These are phyloP conservation scores for Sarcophaga bullata DNA, from an alignment of 1,140 invertebrate species.

Conservation along the genomic window DNA sequence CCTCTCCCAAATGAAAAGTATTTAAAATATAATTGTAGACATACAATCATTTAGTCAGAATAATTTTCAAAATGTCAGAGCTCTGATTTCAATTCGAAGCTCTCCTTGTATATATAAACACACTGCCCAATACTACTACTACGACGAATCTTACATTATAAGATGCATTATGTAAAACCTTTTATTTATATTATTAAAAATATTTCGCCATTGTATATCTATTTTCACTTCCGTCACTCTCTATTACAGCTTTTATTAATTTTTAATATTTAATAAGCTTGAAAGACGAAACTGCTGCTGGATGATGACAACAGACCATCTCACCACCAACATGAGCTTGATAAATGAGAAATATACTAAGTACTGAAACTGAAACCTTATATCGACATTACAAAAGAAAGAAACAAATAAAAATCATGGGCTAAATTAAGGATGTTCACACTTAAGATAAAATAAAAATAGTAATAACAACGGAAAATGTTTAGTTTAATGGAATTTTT, in stretches of 20 bases:
- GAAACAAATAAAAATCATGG: neutral
- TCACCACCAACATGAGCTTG: neutral
- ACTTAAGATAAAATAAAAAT: neutral
- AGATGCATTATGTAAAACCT: too few species aligned
- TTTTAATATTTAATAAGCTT: neutral
- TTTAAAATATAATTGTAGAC: too few species aligned
- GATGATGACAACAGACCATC: neutral
- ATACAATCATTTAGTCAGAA: too few species aligned
- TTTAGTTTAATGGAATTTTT: neutral
- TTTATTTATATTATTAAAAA: too few species aligned
- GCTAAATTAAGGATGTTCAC: neutral
- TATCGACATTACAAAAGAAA: neutral
- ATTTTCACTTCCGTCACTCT: neutral
- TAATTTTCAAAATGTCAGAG: too few species aligned
- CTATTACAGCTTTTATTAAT: neutral
- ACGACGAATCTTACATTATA: too few species aligned
- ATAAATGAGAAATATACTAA: slow-evolving; percentile 1
- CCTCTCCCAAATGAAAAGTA: too few species aligned
- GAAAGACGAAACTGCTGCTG: neutral
- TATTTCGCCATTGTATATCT: neutral
- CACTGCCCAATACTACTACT: neutral
- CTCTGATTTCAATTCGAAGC: too few species aligned
- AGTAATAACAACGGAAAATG: neutral
- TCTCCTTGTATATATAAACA: too few species aligned
- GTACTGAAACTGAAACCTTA: slow-evolving; percentile 1